Conservation (phyloP, 2,113 vertebrate species). For the Neotoma lepida region DNA sequence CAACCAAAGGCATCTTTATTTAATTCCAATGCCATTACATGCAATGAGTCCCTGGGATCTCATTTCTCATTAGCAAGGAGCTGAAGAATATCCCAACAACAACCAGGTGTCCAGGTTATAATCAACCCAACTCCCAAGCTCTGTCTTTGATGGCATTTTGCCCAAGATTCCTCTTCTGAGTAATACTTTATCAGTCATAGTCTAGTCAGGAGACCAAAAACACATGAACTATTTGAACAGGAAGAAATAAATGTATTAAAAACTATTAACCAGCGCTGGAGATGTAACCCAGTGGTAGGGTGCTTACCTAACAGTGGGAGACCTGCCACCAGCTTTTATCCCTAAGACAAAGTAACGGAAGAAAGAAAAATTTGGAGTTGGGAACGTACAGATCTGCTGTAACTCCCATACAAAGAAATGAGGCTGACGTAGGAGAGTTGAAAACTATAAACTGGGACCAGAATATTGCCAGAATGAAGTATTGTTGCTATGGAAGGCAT, state of each 20-base stretch:
- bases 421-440: background rate
- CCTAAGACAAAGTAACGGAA: background rate
- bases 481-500: background rate
- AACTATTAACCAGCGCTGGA: background rate
- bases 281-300: background rate
- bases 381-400: background rate
- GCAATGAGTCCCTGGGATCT: background rate
- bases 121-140: background rate
- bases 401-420: background rate
- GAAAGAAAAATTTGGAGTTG: background rate
- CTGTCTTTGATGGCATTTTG: background rate
- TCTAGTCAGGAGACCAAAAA: background rate
- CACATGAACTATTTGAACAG: conserved; percentile 10
- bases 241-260: background rate
- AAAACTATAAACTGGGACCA: conserved; percentile 32
- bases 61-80: conserved; percentile 12
- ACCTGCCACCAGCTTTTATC: background rate
- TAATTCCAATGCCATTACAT: background rate
- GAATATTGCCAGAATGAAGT: background rate
- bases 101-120: background rate
- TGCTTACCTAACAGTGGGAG: background rate
- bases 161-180: background rate
- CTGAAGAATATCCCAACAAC: background rate
- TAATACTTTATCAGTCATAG: conserved; percentile 10
- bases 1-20: conserved; percentile 15